These are phyloP conservation scores for Paedocypris sp. DNA, from an alignment of 2,113 vertebrate genomes.

Conservation along the genomic window DNA sequence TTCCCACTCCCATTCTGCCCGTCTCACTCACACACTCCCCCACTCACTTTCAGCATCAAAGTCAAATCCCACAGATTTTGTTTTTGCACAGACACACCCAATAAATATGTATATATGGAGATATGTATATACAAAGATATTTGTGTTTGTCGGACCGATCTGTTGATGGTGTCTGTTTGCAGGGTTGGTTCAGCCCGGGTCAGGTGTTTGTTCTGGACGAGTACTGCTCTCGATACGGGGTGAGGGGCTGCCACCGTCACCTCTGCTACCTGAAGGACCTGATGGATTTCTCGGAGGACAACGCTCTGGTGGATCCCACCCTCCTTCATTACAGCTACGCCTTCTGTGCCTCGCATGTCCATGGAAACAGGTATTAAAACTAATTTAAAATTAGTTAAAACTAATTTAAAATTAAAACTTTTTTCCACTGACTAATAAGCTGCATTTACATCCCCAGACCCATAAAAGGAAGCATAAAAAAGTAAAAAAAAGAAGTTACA, in stretches of 20 bases:
- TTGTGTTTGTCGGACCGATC: background rate
- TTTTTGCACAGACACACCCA: too few species aligned
- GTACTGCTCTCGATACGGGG: slow-evolving; percentile 89
- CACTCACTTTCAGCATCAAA: too few species aligned
- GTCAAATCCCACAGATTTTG: too few species aligned
- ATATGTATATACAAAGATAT: too few species aligned
- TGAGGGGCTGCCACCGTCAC: slow-evolving; percentile 89
- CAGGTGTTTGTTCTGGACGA: slow-evolving; percentile 96
- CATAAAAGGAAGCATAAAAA: too few species aligned
- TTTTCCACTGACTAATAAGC: too few species aligned
- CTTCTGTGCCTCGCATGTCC: slow-evolving; percentile 95
- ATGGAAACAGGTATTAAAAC: slow-evolving; percentile 87
- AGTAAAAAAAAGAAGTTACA: too few species aligned
- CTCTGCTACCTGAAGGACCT: slow-evolving; percentile 87
- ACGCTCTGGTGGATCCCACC: slow-evolving; percentile 84
- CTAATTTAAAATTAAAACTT: too few species aligned
- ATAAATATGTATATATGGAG: too few species aligned
- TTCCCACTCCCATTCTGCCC: too few species aligned
- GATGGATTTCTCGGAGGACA: slow-evolving; percentile 82
- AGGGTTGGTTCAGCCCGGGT: slow-evolving; percentile 98
- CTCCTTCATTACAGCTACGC: slow-evolving; percentile 98
- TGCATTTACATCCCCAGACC: too few species aligned
- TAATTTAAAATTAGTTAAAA: background rate
- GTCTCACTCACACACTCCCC: too few species aligned
- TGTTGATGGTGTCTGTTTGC: slow-evolving; percentile 40